These are phyloP conservation scores for Streblospio benedicti DNA, from an alignment of 1,140 invertebrate genomes.

Conservation along the genomic window DNA sequence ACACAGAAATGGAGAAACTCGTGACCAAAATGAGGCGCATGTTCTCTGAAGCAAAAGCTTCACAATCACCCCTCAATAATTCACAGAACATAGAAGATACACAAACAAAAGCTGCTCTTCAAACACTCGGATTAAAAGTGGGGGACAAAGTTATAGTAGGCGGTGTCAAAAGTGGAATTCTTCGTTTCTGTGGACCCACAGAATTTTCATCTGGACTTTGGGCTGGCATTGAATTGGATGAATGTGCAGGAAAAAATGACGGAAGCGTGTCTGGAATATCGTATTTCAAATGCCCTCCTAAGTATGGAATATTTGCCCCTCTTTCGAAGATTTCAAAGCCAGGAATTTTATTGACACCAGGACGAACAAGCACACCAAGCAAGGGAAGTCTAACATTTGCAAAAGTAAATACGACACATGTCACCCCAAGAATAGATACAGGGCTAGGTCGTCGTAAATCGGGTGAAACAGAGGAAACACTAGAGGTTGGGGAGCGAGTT, in stretches of 20 bases:
- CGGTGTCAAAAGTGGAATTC: conserved; percentile 31
- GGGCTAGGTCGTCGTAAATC: conserved; percentile 26
- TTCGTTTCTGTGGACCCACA: conserved; percentile 45
- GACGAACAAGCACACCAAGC: conserved; percentile 15
- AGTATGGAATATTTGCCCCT: conserved; percentile 49
- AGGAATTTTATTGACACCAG: conserved; percentile 26
- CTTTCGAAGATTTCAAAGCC: conserved; percentile 47
- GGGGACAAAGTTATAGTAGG: conserved; percentile 49
- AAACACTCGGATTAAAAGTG: conserved; percentile 48
- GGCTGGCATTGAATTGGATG: conserved; percentile 47
- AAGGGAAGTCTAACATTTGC: too few species aligned
- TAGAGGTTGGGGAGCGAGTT: conserved; percentile 39
- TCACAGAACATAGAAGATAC: neutral
- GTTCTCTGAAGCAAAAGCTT: conserved; percentile 35
- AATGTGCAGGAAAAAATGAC: conserved; percentile 44
- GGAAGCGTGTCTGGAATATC: conserved; percentile 43
- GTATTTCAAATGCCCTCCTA: conserved; percentile 41
- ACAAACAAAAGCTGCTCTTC: conserved; percentile 35
- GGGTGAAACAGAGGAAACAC: conserved; percentile 24
- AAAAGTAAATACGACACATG: conserved; percentile 44
- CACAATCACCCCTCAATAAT: conserved; percentile 13
- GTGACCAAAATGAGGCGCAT: conserved; percentile 39
- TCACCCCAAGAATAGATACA: conserved; percentile 49
- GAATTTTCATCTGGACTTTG: conserved; percentile 46
- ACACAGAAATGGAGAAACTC: conserved; percentile 44